Evolutionary conservation across 2,113 vertebrate genomes (phyloP), one percentile per base, ranked within the genome.

Genomic region (Pedionomus torquatus): DNA sequence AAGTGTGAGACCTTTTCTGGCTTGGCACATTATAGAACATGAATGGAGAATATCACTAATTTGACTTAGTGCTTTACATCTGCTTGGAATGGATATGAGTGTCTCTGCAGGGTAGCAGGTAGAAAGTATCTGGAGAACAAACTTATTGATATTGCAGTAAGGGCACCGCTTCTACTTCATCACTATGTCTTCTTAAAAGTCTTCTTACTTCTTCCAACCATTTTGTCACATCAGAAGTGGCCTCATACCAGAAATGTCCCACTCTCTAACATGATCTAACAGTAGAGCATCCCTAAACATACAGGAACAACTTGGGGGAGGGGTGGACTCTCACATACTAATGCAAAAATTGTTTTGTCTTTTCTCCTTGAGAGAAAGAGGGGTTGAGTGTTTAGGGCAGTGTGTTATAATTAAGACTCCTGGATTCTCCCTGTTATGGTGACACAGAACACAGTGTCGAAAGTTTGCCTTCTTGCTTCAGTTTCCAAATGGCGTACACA

Each of bases 101-200:
- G 33, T 64, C 69, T 89, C 77, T 83, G 72, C 75, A 80, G 64
- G 68, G 46, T 75, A 72, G 33, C 60, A 90, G 51, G 69, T 23
- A 74, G 11, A 61, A 37, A 17, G 11, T n/a, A 41, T 80, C 37
- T 88, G 84, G 25, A 95, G 75, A 90, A 77, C 19, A 82, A 87
- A 86, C 28, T 49, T 74, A 49, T 2, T 65, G 39, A 28, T 37
- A 41, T 28, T 54, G 16, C 69, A 68, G 33, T 51, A 65, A 90
- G 35, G 70, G 11, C 26, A 84, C 14, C 37, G 58, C 37, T 74
- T 89, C 61, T 87, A 4, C 51, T 87, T 82, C 52, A 76, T 52
- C 61, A 30, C 49, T 21, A 30, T 28, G 11, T 80, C 58, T 49
- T 93, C 49, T 64, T 77, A 66, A 77, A 85, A 90, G 46, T 23